Evolutionary conservation across 2,888 invertebrate genomes (phyloP).

Genomic region (Xylota segnis): DNA sequence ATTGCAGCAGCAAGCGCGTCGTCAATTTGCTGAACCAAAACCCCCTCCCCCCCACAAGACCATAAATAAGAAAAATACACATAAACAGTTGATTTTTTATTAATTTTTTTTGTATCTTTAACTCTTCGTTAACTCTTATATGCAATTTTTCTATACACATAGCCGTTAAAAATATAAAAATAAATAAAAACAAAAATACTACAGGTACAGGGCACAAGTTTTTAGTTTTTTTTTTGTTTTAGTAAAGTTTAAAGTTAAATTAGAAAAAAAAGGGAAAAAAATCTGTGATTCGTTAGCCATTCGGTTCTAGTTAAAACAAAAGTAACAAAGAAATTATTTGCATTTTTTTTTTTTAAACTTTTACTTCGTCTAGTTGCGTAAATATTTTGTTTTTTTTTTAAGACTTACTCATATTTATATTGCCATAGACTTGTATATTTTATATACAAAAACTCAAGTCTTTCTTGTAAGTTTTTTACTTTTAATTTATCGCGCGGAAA

Average conservation of each 20-base stretch:
- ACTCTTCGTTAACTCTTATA: slow-evolving; percentile 15
- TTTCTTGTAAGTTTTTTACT: slow-evolving; percentile 31
- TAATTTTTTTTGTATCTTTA: background rate
- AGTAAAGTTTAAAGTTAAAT: slow-evolving; percentile 15
- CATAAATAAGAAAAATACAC: slow-evolving; percentile 9
- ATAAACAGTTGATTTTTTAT: slow-evolving; percentile 6
- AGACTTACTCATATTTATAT: slow-evolving; percentile 53
- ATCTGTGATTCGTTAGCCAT: slow-evolving; percentile 75
- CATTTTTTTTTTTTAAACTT: slow-evolving; percentile 60
- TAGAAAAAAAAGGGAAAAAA: slow-evolving; percentile 42
- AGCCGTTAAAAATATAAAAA: slow-evolving; percentile 27
- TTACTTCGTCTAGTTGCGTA: slow-evolving; percentile 49
- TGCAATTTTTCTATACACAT: slow-evolving; percentile 41
- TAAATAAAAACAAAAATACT: slow-evolving; percentile 26
- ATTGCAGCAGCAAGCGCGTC: slow-evolving; percentile 77
- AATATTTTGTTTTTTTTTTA: slow-evolving; percentile 54
- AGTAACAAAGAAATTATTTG: slow-evolving; percentile 67
- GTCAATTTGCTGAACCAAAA: slow-evolving; percentile 59
- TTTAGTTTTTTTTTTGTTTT: too few species aligned
- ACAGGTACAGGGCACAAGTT: slow-evolving; percentile 52
- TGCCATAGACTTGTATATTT: slow-evolving; percentile 63
- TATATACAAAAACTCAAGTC: slow-evolving; percentile 37
- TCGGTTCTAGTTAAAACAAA: slow-evolving; percentile 69
- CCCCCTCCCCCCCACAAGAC: background rate
- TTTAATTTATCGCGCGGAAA: slow-evolving; percentile 62